Evolutionary conservation across 1,140 invertebrate species (phyloP), one percentile per base, ranked within the genome.

Genomic region (Theocolax elegans): DNA sequence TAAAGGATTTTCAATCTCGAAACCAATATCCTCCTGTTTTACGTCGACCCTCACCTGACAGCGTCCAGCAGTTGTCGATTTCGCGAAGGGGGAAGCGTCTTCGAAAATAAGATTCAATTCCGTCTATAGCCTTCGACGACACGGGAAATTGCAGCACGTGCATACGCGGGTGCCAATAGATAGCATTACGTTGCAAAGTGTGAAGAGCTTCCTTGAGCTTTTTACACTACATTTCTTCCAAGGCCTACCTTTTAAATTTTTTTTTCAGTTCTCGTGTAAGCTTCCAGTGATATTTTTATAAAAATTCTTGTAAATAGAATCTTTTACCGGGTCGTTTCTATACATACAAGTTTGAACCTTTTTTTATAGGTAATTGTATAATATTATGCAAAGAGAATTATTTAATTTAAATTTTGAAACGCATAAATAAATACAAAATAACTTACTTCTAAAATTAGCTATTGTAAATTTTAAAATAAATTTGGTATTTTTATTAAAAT

Each of bases 21-120:
- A 71, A 38, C 29, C 62, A 71, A 71, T 71, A 71, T 71, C 62
- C 60, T 65, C 44, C 49, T 64, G 19, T 70, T 70, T 70, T 64
- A 63, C 51, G 42, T 54, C 67, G 29, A n/a, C 15, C 13, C 27
- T 58, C 25, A 23, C 21, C 40, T 64, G 51, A 70, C 49, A 64
- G 13, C 58, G 60, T 63, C 67, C 60, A 58, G 51, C 51, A 70
- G 51, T 64, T 70, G 67, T 70, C 67, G 49, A 70, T 70, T 70
- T 70, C 35, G 25, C 51, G 19, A 21, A 19, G 42, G 64, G 42
- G 53, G 38, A 62, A 62, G 38, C 23, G 49, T 60, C 60, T 70
- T 70, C 60, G 25, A 64, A 70, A 70, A 70, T 70, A 70, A 70
- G 67, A 64, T 70, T 70, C 67, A 58, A 70, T 70, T 58, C 49